phyloP scores from a whole-genome alignment of 2,797 vertebrate species.

The Danio aesculapii region DNA sequence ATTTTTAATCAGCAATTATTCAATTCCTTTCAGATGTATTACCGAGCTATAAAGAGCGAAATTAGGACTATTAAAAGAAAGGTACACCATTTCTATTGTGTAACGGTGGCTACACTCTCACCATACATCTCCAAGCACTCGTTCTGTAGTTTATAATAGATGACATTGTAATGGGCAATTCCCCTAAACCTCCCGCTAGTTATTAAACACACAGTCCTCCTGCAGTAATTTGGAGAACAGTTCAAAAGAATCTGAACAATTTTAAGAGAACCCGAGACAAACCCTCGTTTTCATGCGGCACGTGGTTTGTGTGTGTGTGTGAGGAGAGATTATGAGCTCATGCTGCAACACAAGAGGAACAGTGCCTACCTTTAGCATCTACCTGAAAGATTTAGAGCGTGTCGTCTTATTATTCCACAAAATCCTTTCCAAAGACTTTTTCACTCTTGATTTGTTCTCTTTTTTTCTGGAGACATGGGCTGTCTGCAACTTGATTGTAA shows the following conservation, averaged over 20 bases:
- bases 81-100: conserved; percentile 31
- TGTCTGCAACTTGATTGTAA: conserved; percentile 63
- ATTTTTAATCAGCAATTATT: conserved; percentile 47
- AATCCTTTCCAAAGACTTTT: conserved; percentile 68
- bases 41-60: conserved; percentile 13
- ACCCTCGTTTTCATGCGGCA: conserved; percentile 19
- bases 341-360: conserved; percentile 40
- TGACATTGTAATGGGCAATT: conserved; percentile 37
- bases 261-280: conserved; percentile 10
- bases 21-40: conserved; percentile 38
- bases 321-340: conserved; percentile 40
- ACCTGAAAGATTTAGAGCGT: conserved; percentile 71
- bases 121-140: conserved; percentile 21
- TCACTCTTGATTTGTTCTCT: conserved; percentile 45
- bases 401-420: conserved; percentile 62
- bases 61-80: conserved; percentile 39
- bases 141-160: conserved; percentile 22
- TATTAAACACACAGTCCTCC: conserved; percentile 39
- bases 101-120: conserved; percentile 10
- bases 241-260: conserved; percentile 22
- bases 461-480: conserved; percentile 73
- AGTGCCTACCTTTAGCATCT: conserved; percentile 46
- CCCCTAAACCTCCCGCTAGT: conserved; percentile 9
- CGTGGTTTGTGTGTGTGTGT: conserved; percentile 7
- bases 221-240: conserved; percentile 24